Base-by-base conservation (phyloP, 1,140 invertebrate species). In the Pteromalus puparum region DNA sequence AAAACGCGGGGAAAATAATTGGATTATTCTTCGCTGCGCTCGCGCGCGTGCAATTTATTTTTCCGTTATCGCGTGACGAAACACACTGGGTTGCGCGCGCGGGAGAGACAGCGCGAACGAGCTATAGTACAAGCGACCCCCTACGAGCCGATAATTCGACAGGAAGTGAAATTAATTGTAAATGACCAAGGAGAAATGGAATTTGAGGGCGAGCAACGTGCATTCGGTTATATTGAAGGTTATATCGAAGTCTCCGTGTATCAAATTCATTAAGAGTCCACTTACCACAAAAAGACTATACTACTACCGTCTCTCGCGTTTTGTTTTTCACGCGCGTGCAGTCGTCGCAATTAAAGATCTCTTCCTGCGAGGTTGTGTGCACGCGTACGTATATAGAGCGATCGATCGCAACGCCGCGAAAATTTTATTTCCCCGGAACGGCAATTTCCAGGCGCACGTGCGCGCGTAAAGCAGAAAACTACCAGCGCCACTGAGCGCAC, bases 221-320 rank as follows among this genome's bases (percentile, higher is more conserved):
- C 61, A 15, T 46, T 38, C 18, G 46, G 1, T 18, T 30, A 61
- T 7, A 67, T 75, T 24, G n/a, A n/a, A n/a, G n/a, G n/a, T n/a
- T n/a, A n/a, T n/a, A n/a, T n/a, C 53, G 5, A 18, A 73, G n/a
- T 81, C 28, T 10, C 21, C 34, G 61, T 78, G 28, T 79, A 78
- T 79, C 74, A 65, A 84, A 79, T 72, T 83, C 78, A 76, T 76
- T 61, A 68, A 70, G 53, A n/a, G 30, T 75, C n/a, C n/a, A 76
- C 76, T 76, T 28, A 46, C 18, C 1, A 6, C 12, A 6, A 82
- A 82, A 34, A 2, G 30, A 34, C 30, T 34, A n/a, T n/a, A 53
- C 65, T 46, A 77, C 48, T 67, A 68, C 21, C 5, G 72, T 38
- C 34, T 34, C 24, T 38, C 28, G 34, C 0, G 9, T 38, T 74